Evolutionary conservation across 2,888 invertebrate genomes (phyloP), one percentile per base, ranked within the genome.

Genomic region (Brachyopa scutellaris): DNA sequence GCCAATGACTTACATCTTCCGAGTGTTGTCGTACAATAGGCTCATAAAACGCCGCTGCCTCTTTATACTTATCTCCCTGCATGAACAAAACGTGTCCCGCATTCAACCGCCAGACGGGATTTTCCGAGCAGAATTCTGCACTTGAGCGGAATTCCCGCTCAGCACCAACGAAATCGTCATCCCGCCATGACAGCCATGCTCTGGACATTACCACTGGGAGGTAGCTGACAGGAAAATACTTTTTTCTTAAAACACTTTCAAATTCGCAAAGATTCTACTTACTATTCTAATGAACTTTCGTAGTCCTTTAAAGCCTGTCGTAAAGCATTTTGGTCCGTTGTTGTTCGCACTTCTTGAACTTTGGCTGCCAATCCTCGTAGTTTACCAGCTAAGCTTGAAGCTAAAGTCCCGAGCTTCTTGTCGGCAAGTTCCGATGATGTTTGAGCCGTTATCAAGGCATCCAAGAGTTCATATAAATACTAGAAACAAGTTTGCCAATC

Each of bases 181-280:
- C 93, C 85, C 99, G 97, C 99, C 99, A 99, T 88, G 97, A 98
- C 85, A 99, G 97, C 92, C 98, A 99, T 0, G 99, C 99, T 90
- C 99, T 97, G 0, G 98, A 97, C 99, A 99, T 99, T n/a, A 99
- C 92, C 0, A 99, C 97, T 0, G 99, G 99, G 79, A 99, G 95
- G 88, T 98, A 99, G 86, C 97, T 94, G 85, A 69, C 78, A 85
- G 17, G 70, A 23, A 49, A 45, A 21, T n/a, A 26, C 11, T 29
- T 1, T 29, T 7, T 26, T 26, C 6, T 26, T 26, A 6, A 6
- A 6, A 26, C 2, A 40, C 0, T 2, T 0, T 26, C 2, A 1
- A 19, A 1, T 2, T 23, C 13, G 15, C 2, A n/a, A n/a, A 11
- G 5, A 19, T 9, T 1, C 2, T 36, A 66, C 90, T 87, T 88